Conservation (phyloP, 1,140 invertebrate species). For the Listronotus bonariensis region DNA sequence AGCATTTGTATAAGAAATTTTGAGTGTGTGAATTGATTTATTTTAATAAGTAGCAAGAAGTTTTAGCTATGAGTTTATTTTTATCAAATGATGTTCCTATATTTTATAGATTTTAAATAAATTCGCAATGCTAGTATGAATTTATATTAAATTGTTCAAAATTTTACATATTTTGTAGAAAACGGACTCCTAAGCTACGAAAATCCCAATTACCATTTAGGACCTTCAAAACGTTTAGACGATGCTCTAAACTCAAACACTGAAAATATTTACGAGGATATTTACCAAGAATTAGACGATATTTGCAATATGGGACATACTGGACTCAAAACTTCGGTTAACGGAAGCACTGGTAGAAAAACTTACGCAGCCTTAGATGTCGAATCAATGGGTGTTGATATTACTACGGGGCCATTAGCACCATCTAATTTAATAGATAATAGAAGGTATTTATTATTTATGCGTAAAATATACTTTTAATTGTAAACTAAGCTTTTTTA, state of each 20-base stretch:
- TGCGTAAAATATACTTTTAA: no score
- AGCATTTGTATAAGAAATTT: no score
- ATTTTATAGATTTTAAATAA: no score
- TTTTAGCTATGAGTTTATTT: no score
- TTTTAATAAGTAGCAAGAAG: no score
- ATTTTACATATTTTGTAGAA: constrained; percentile 61
- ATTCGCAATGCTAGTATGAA: no score
- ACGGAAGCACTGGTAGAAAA: constrained; percentile 58
- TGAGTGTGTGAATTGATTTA: no score
- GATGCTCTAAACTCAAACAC: constrained; percentile 79
- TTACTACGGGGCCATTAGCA: constrained; percentile 65
- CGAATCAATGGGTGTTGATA: constrained; percentile 73
- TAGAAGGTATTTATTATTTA: constrained; percentile 41
- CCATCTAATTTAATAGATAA: constrained; percentile 58
- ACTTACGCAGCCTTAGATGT: constrained; percentile 69
- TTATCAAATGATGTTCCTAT: no score
- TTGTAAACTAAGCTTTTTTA: no score
- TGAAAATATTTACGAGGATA: constrained; percentile 62
- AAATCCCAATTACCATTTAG: constrained; percentile 85
- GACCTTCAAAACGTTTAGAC: constrained; percentile 70
- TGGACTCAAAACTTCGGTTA: constrained; percentile 47
- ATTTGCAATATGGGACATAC: constrained; percentile 58
- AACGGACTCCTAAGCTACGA: constrained; percentile 85
- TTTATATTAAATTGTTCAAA: no score
- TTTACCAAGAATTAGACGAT: constrained; percentile 68